Conservation (phyloP, 2,113 vertebrate species). For the Cryptomyrus ogoouensis region DNA sequence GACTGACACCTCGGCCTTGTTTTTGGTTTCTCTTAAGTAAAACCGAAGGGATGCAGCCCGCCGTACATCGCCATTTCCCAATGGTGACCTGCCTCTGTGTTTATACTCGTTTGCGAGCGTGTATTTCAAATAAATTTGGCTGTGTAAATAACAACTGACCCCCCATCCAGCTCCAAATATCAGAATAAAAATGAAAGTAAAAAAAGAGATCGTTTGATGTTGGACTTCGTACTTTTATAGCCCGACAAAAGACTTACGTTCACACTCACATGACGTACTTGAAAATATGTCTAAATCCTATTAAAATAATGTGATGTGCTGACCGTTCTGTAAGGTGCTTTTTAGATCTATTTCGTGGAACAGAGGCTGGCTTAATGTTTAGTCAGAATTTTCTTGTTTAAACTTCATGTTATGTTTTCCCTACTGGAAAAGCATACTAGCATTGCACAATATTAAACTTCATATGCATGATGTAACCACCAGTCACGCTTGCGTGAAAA, state of each 20-base stretch:
- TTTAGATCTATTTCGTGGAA: neutral
- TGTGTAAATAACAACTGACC: neutral
- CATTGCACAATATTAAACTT: neutral
- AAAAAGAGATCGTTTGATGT: neutral
- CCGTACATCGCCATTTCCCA: neutral
- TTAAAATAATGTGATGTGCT: neutral
- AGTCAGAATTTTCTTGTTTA: neutral
- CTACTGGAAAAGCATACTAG: neutral
- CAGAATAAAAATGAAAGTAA: neutral
- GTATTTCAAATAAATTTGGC: neutral
- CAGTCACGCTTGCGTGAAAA: neutral
- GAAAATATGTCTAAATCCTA: neutral
- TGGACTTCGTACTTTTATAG: neutral
- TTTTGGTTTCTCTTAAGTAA: neutral
- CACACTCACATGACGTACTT: neutral
- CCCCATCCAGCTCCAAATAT: neutral
- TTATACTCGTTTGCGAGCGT: neutral
- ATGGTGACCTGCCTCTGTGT: neutral
- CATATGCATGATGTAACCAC: neutral
- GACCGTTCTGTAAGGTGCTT: neutral
- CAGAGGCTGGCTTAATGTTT: neutral
- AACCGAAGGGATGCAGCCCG: neutral
- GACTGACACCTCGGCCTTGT: neutral
- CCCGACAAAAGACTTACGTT: neutral
- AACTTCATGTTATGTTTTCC: neutral